Conservation (phyloP, 2,797 vertebrate species). For the Phrynocephalus guinanensis region DNA sequence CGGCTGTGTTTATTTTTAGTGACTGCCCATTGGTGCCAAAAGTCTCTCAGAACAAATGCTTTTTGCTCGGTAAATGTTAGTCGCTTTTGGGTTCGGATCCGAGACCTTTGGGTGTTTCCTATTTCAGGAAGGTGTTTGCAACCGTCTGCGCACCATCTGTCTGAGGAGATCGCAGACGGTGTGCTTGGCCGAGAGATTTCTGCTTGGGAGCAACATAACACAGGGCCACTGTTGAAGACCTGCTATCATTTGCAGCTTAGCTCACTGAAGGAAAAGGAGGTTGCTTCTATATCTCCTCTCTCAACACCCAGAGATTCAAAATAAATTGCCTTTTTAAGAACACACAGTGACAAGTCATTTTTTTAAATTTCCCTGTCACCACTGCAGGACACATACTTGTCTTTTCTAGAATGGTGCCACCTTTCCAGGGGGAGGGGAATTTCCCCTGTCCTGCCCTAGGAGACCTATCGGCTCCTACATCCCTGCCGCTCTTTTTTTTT, state of each 20-base stretch:
- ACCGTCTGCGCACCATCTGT: neutral
- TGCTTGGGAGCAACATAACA: neutral
- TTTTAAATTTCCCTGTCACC: too few relatives aligned
- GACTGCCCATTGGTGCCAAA: constrained; percentile 28
- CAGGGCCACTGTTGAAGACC: neutral
- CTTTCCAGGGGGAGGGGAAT: neutral
- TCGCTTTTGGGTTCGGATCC: neutral
- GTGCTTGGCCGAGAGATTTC: neutral
- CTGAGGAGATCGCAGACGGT: neutral
- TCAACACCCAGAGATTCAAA: neutral
- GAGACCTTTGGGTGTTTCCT: neutral
- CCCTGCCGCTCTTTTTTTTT: too few relatives aligned
- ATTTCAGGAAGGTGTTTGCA: neutral
- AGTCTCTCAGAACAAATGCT: constrained; percentile 14
- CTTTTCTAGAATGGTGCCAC: neutral
- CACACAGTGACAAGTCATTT: too few relatives aligned
- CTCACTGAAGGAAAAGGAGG: neutral
- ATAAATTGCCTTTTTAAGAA: too few relatives aligned
- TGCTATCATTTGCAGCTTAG: neutral
- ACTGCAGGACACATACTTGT: neutral
- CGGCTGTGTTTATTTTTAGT: constrained; percentile 24
- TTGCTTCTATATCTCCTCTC: neutral
- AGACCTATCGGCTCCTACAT: too few relatives aligned
- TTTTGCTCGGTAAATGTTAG: constrained; percentile 22
- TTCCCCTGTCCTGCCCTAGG: too few relatives aligned